Percentiles rank a stretch among this genome's conserved stretches.
These are phyloP conservation scores for Akabosia matsudoensis DNA, from an alignment of 1,140 invertebrate species.

Conservation along the genomic window DNA sequence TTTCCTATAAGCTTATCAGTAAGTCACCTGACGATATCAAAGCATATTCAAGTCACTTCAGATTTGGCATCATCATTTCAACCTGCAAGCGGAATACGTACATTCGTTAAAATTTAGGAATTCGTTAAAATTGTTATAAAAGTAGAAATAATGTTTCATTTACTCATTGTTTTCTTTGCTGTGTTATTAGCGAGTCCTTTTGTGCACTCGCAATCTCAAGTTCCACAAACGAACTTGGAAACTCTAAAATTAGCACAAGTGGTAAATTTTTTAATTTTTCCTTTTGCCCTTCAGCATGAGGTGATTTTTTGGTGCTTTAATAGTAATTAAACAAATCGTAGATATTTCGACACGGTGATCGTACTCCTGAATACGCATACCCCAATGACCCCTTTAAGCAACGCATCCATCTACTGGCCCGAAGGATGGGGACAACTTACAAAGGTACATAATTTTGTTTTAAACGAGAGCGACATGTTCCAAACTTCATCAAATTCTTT, in stretches of 20 bases:
- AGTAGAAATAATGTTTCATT: background rate
- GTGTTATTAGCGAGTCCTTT: background rate
- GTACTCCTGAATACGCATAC: conserved; percentile 70
- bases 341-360: conserved; percentile 70
- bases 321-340: background rate
- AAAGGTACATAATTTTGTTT: conserved; percentile 57
- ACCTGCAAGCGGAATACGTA: no score
- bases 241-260: conserved; percentile 27
- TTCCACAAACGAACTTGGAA: conserved; percentile 14
- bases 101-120: no score
- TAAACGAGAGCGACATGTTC: background rate
- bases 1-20: no score
- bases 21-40: no score
- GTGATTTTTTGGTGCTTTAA: background rate
- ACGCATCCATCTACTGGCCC: conserved; percentile 66
- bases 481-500: background rate
- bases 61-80: no score
- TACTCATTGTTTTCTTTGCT: background rate
- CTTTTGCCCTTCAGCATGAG: background rate
- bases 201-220: background rate
- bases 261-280: conserved; percentile 4
- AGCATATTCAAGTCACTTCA: no score
- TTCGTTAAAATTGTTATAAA: no score
- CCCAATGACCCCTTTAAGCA: conserved; percentile 72
- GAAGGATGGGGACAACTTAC: conserved; percentile 75